These are phyloP conservation scores for Doryteuthis pealeii DNA, from an alignment of 1,140 invertebrate genomes.

Conservation along the genomic window DNA sequence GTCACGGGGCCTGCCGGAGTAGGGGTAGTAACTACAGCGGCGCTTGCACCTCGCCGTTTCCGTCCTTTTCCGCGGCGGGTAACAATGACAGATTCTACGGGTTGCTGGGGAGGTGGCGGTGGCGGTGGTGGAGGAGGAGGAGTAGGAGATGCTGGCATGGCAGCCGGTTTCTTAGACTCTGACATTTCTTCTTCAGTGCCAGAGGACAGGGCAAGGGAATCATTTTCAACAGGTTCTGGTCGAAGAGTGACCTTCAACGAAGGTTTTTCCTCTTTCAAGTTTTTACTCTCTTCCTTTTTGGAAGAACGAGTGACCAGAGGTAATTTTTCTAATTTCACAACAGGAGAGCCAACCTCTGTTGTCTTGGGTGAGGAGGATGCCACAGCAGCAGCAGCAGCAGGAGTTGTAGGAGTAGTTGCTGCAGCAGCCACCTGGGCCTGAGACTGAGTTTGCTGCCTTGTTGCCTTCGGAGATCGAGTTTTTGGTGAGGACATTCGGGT, in stretches of 20 bases:
- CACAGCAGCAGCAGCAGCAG: conserved; percentile 33
- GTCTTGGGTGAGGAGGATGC: conserved; percentile 31
- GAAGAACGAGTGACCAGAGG: conserved; percentile 17
- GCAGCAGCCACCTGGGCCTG: conserved; percentile 16
- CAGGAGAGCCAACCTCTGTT: conserved; percentile 30
- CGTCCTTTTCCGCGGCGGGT: neutral
- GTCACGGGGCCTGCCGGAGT: conserved; percentile 11
- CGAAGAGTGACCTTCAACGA: neutral
- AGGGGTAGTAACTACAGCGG: conserved; percentile 18
- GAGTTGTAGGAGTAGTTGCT: conserved; percentile 34
- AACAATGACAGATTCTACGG: neutral
- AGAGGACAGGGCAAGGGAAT: neutral
- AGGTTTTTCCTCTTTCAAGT: conserved; percentile 1
- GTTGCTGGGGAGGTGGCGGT: conserved; percentile 16
- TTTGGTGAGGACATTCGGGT: conserved; percentile 1
- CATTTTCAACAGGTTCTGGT: conserved; percentile 5
- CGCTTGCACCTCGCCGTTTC: neutral
- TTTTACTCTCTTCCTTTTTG: conserved; percentile 17
- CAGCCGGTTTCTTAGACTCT: neutral
- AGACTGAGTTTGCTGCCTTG: conserved; percentile 29
- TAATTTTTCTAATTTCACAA: conserved; percentile 47
- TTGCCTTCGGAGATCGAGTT: conserved; percentile 19
- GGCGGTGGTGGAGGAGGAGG: conserved; percentile 10
- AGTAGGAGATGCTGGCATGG: conserved; percentile 13
- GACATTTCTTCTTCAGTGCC: neutral